Percentiles rank a stretch among this genome's conserved stretches.
phyloP scores from a whole-genome alignment of 2,888 invertebrate species.

The Drosophila neonasuta region DNA sequence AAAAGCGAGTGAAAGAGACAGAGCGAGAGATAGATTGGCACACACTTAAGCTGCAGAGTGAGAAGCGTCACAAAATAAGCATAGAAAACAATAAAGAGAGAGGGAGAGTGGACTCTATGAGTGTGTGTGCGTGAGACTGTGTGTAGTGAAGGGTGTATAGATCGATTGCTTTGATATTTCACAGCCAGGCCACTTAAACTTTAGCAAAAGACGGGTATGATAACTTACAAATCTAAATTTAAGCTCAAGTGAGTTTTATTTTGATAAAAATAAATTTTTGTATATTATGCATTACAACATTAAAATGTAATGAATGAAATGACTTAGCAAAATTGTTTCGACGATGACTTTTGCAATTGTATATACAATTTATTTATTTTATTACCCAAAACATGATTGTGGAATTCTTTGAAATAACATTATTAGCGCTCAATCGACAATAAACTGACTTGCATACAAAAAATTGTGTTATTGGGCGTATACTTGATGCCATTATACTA shows the following conservation, averaged over 20 bases:
- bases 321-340: background rate
- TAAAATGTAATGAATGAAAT: background rate
- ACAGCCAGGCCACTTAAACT: conserved; percentile 45
- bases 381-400: background rate
- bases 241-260: background rate
- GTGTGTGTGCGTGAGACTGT: conserved; percentile 14
- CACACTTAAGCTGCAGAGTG: conserved; percentile 48
- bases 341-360: background rate
- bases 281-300: background rate
- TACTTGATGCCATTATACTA: background rate
- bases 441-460: too few species aligned
- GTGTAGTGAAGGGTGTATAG: conserved; percentile 31
- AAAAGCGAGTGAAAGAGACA: background rate
- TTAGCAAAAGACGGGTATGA: conserved; percentile 12
- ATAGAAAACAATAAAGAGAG: conserved; percentile 36
- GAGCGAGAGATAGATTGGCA: conserved; percentile 23
- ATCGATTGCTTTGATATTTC: conserved; percentile 64
- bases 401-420: background rate
- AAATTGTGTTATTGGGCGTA: background rate
- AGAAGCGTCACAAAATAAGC: conserved; percentile 54
- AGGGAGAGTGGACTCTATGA: conserved; percentile 6
- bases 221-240: background rate
- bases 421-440: background rate
- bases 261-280: background rate
- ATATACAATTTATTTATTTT: background rate